Evolutionary conservation across 2,888 invertebrate species (phyloP).

Genomic region (Andrena chrysosceles): DNA sequence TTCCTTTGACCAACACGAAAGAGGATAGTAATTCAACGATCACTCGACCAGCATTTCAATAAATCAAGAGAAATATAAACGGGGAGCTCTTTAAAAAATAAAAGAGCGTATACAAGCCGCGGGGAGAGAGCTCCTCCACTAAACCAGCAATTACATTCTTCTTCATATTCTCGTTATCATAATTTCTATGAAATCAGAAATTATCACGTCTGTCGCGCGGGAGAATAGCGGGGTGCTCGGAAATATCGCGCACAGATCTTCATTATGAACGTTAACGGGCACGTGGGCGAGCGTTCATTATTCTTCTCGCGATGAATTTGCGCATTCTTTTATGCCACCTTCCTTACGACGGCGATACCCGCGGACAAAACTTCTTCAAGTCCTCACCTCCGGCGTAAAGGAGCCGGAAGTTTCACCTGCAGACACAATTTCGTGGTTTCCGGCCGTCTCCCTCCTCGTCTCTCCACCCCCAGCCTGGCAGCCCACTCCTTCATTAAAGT

Average conservation of each 20-base stretch:
- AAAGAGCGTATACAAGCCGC: neutral
- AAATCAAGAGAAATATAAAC: neutral
- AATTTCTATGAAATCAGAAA: constrained; percentile 25
- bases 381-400: constrained; percentile 53
- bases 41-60: neutral
- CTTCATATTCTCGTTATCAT: constrained; percentile 9
- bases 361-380: constrained; percentile 54
- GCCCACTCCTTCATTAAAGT: constrained; percentile 74
- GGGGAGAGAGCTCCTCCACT: neutral
- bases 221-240: neutral
- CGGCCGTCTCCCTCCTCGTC: constrained; percentile 31
- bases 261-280: constrained; percentile 18
- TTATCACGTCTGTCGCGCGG: neutral
- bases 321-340: constrained; percentile 35
- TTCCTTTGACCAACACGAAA: no score
- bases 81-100: neutral
- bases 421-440: constrained; percentile 60
- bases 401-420: constrained; percentile 63
- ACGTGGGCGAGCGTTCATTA: constrained; percentile 21
- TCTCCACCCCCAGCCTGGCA: constrained; percentile 15
- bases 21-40: neutral
- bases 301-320: constrained; percentile 30
- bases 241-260: constrained; percentile 6
- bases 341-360: constrained; percentile 22
- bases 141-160: constrained; percentile 3